Evolutionary conservation across 1,140 invertebrate genomes (phyloP).

Genomic region (Vanessa atalanta): DNA sequence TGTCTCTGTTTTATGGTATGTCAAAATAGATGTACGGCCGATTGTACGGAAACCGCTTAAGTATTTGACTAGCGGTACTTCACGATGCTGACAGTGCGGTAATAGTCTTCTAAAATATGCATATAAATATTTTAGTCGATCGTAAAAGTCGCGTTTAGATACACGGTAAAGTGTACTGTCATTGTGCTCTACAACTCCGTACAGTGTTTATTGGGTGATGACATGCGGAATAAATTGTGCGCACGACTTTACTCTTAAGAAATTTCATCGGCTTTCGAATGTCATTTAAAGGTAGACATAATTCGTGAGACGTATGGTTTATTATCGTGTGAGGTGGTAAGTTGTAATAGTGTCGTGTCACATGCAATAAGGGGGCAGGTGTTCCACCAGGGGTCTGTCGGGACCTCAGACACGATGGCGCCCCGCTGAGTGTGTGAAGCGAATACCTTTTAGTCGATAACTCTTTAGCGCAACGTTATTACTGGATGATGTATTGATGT

Average conservation of each 20-base stretch:
- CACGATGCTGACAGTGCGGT: slow-evolving; percentile 46
- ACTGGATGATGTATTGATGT: slow-evolving; percentile 66
- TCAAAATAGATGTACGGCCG: slow-evolving; percentile 54
- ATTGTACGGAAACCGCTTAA: slow-evolving; percentile 53
- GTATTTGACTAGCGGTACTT: slow-evolving; percentile 61
- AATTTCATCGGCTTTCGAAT: slow-evolving; percentile 29
- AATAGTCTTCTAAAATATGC: slow-evolving; percentile 67
- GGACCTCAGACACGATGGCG: slow-evolving; percentile 52
- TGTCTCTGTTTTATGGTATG: slow-evolving; percentile 60
- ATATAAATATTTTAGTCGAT: slow-evolving; percentile 63
- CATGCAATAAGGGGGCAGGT: slow-evolving; percentile 62
- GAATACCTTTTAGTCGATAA: slow-evolving; percentile 64
- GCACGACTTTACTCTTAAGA: slow-evolving; percentile 49
- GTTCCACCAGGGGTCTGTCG: slow-evolving; percentile 58
- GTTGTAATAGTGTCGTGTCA: slow-evolving; percentile 56
- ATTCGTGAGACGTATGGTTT: slow-evolving; percentile 47
- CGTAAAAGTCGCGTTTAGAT: slow-evolving; percentile 53
- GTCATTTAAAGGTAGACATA: slow-evolving; percentile 38
- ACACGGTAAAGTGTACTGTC: slow-evolving; percentile 44
- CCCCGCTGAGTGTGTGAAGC: slow-evolving; percentile 65
- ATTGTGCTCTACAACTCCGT: slow-evolving; percentile 42
- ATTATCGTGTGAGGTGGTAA: slow-evolving; percentile 49
- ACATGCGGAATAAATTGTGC: slow-evolving; percentile 59
- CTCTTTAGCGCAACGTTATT: slow-evolving; percentile 60
- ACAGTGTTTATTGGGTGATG: slow-evolving; percentile 56